A percentile compares a stretch with the other conserved stretches of the same genome.
These are phyloP conservation scores for Tachypleus tridentatus DNA, from an alignment of 1,140 invertebrate genomes.

Conservation along the genomic window DNA sequence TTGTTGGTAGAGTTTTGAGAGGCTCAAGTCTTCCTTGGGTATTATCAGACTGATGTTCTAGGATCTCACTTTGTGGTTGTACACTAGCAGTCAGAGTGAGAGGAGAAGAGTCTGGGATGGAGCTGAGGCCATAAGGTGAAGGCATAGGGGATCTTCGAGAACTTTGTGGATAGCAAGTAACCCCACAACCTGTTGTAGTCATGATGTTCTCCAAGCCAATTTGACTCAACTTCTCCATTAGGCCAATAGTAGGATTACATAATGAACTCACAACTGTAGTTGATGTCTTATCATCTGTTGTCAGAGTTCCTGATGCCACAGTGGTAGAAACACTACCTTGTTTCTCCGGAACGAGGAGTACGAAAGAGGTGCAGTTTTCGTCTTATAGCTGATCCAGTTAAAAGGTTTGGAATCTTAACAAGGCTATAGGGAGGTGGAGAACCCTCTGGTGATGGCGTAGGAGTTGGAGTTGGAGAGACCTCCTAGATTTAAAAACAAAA, in stretches of 20 bases:
- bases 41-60: background rate
- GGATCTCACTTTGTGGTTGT: background rate
- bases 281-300: background rate
- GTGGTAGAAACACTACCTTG: background rate
- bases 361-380: background rate
- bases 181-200: slow-evolving; percentile 3
- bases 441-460: slow-evolving; percentile 62
- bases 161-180: background rate
- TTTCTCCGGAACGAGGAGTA: slow-evolving; percentile 7
- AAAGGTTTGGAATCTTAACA: slow-evolving; percentile 20
- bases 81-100: slow-evolving; percentile 2
- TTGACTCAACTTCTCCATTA: slow-evolving; percentile 15
- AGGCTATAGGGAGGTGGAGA: slow-evolving; percentile 32
- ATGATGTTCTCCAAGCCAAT: slow-evolving; percentile 12
- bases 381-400: slow-evolving; percentile 6
- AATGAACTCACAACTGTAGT: background rate
- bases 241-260: background rate
- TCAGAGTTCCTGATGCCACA: too few relatives aligned
- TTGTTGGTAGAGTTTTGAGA: slow-evolving; percentile 2
- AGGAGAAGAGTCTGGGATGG: background rate
- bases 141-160: too few relatives aligned
- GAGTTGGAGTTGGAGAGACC: slow-evolving; percentile 57
- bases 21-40: slow-evolving; percentile 2
- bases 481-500: background rate
- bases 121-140: background rate